Evolutionary conservation across 2,888 invertebrate genomes (phyloP), one percentile per base, ranked within the genome.

Genomic region (Leptinotarsa rubiginosa): DNA sequence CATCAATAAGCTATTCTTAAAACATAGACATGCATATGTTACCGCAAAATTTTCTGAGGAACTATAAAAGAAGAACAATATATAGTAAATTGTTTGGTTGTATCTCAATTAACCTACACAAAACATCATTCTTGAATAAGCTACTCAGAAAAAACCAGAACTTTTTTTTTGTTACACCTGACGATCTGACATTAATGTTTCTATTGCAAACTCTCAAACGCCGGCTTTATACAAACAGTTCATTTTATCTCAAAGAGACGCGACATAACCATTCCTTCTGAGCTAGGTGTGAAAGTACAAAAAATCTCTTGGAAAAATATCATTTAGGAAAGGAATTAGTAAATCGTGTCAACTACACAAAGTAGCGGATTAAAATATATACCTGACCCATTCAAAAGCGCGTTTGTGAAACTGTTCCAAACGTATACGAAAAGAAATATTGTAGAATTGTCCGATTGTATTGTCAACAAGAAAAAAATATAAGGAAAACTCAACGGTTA

Each of bases 321-420:
- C 65, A 77, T 76, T 76, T 52, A 65, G 52, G n/a, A 67, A 56
- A 50, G 65, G 67, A 75, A 73, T 74, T 75, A 73, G 70, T 70
- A 65, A 70, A 77, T 75, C 77, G 77, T 77, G 77, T 77, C 70
- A 73, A 47, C 54, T 69, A 73, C 59, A 72, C 70, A 64, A 70
- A 73, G 71, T 69, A 66, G 47, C 68, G 75, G 77, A 77, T 77
- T 77, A 77, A 68, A 50, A 70, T 65, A 47, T 75, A 75, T 77
- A 77, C 77, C 77, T 77, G 77, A 54, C 68, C 41, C 52, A 72
- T 74, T 74, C 68, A 71, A 54, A 65, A 76, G 15, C n/a, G 31
- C 52, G 47, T 67, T 67, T 52, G 54, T 54, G 31, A 20, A 69
- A 69, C 47, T n/a, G 31, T 62, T 62, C 62, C 25, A n/a, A 31